Percentiles rank a stretch among this genome's conserved stretches.
phyloP scores from a whole-genome alignment of 1,140 invertebrate genomes.

The Nebria ingens region DNA sequence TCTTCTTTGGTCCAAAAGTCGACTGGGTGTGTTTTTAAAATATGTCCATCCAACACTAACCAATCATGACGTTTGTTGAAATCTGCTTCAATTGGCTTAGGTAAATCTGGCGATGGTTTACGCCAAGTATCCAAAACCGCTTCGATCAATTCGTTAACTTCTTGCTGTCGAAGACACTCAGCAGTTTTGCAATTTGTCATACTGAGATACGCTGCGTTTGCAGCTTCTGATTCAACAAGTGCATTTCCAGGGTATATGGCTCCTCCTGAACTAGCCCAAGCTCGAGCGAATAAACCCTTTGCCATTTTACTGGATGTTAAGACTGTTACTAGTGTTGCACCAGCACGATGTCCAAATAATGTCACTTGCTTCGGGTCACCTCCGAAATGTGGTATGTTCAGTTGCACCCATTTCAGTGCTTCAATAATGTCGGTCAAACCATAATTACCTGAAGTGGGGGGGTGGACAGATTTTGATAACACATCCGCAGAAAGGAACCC shows the following conservation, averaged over 20 bases:
- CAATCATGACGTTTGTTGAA: constrained; percentile 53
- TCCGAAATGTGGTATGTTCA: constrained; percentile 73
- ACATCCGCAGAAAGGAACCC: constrained; percentile 62
- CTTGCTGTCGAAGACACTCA: constrained; percentile 47
- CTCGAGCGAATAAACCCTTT: constrained; percentile 51
- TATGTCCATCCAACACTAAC: constrained; percentile 59
- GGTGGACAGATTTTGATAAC: constrained; percentile 56
- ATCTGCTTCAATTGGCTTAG: constrained; percentile 40
- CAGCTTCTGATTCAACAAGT: constrained; percentile 46
- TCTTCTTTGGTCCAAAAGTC: constrained; percentile 43
- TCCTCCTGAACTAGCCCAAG: constrained; percentile 64
- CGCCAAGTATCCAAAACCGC: constrained; percentile 60
- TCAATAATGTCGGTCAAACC: constrained; percentile 69
- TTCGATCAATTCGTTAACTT: constrained; percentile 51
- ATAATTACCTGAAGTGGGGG: constrained; percentile 74
- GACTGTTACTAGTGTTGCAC: constrained; percentile 62
- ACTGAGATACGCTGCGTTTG: constrained; percentile 48
- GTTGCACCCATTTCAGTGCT: constrained; percentile 67
- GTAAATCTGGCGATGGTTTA: constrained; percentile 46
- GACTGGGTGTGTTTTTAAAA: constrained; percentile 51
- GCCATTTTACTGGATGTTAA: constrained; percentile 46
- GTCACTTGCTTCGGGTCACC: constrained; percentile 66
- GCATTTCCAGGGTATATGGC: constrained; percentile 54
- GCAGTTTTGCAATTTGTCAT: constrained; percentile 41
- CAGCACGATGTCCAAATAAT: constrained; percentile 68